These are phyloP conservation scores for Meganola albula DNA, from an alignment of 2,888 invertebrate genomes.

Conservation along the genomic window DNA sequence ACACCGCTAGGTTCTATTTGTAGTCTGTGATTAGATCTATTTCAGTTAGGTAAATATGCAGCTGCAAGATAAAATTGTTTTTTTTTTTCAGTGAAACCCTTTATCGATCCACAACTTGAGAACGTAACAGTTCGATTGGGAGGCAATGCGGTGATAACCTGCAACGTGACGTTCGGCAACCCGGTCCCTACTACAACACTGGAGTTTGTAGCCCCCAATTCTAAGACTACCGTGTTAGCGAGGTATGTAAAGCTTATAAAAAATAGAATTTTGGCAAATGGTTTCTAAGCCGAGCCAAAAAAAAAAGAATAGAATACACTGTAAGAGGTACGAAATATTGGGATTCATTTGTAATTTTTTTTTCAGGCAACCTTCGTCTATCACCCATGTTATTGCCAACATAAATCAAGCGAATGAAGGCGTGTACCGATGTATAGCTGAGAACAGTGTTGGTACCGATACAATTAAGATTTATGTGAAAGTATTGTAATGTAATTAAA, in stretches of 20 bases:
- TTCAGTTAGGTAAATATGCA: no score
- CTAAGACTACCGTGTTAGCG: slow-evolving; percentile 21
- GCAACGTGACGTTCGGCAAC: slow-evolving; percentile 44
- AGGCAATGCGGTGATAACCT: slow-evolving; percentile 29
- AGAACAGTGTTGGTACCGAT: slow-evolving; percentile 44
- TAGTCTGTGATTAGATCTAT: no score
- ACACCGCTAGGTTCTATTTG: no score
- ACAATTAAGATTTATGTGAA: slow-evolving; percentile 37
- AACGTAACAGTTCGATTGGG: slow-evolving; percentile 31
- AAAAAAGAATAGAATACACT: no score
- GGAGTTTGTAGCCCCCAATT: slow-evolving; percentile 43
- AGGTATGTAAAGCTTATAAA: no score
- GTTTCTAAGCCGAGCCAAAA: no score
- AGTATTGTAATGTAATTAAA: slow-evolving; percentile 23
- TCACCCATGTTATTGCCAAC: slow-evolving; percentile 29
- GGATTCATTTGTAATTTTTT: slow-evolving; percentile 1
- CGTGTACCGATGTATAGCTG: slow-evolving; percentile 45
- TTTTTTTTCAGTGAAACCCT: slow-evolving; percentile 47
- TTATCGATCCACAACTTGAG: slow-evolving; percentile 38
- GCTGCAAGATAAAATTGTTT: no score
- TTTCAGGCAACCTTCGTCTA: slow-evolving; percentile 35
- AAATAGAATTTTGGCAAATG: no score
- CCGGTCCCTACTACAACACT: slow-evolving; percentile 48
- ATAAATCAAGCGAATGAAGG: slow-evolving; percentile 45
- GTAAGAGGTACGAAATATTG: no score